phyloP scores from a whole-genome alignment of 2,797 vertebrate species.

The Eurystomus glaucurus region DNA sequence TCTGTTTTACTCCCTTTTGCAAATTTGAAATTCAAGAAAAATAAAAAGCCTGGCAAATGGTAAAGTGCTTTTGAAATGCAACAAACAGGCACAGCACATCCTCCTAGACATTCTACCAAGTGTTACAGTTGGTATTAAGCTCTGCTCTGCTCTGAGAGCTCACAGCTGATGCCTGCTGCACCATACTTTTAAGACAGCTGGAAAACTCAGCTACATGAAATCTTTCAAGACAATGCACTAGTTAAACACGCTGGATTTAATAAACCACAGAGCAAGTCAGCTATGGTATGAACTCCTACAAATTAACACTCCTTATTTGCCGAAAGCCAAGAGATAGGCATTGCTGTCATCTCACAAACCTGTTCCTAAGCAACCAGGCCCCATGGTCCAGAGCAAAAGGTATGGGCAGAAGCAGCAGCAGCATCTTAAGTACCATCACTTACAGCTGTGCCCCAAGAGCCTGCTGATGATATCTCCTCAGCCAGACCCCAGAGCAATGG shows the following conservation, averaged over 20 bases:
- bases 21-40: conserved; percentile 1
- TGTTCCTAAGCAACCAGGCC: conserved; percentile 43
- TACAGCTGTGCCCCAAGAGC: not conserved
- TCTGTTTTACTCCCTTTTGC: not conserved
- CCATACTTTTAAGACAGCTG: not conserved
- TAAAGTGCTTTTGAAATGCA: not conserved
- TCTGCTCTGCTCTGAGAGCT: not conserved
- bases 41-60: conserved; percentile 13
- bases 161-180: not conserved
- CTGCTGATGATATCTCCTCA: not conserved
- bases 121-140: not conserved
- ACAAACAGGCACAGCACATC: not conserved
- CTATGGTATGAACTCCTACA: not conserved
- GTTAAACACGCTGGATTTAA: not conserved
- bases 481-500: not conserved
- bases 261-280: not conserved
- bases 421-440: not conserved
- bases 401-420: not conserved
- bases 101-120: conserved; percentile 14
- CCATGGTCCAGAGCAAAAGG: not conserved
- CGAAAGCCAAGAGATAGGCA: not conserved
- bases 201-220: not conserved
- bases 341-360: not conserved
- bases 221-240: not conserved
- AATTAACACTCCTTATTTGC: conserved; percentile 1